Evolutionary conservation across 1,140 invertebrate species (phyloP), one percentile per base, ranked within the genome.

Genomic region (Akabosia matsudoensis): DNA sequence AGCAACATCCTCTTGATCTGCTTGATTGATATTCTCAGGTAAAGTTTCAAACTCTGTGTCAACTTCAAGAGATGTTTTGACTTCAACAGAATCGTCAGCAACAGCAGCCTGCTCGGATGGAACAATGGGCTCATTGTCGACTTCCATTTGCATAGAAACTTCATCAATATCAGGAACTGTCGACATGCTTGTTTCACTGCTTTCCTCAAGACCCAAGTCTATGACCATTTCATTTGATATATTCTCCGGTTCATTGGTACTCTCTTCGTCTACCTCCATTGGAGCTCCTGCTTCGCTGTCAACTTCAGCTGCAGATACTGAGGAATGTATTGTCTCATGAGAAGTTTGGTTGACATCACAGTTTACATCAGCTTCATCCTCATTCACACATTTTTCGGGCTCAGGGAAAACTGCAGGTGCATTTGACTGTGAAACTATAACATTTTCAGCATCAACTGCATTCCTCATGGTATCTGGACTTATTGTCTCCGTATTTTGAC

Each of bases 131-230:
- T n/a, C 54, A 56, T 7, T 22, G 10, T 56, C 54, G 24, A 56
- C 3, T 24, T 56, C 54, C 22, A 24, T 56, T 56, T 56, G 54
- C 22, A 24, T 10, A 56, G 54, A 10, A 16, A 56, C n/a, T 3
- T 56, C 54, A 56, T 56, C 22, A 16, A 56, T 56, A n/a, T 56
- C 54, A 56, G 54, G 54, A 13, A 56, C 54, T 56, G 54, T 56
- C 37, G 18, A 10, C 7, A 45, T 18, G 18, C 37, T 45, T 56
- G 54, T 56, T 56, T 56, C 54, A 22, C 10, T 56, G 22, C 54
- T 16, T 56, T 22, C 37, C 18, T 45, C 7, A 45, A 56, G 13
- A 4, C 3, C 54, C 24, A 16, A 3, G 14, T n/a, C 54, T n/a
- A 56, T n/a, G 54, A n/a, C 54, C 4, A 56, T 56, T 10, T 56